Base-by-base conservation (phyloP, 2,113 vertebrate species). In the Numenius arquata region DNA sequence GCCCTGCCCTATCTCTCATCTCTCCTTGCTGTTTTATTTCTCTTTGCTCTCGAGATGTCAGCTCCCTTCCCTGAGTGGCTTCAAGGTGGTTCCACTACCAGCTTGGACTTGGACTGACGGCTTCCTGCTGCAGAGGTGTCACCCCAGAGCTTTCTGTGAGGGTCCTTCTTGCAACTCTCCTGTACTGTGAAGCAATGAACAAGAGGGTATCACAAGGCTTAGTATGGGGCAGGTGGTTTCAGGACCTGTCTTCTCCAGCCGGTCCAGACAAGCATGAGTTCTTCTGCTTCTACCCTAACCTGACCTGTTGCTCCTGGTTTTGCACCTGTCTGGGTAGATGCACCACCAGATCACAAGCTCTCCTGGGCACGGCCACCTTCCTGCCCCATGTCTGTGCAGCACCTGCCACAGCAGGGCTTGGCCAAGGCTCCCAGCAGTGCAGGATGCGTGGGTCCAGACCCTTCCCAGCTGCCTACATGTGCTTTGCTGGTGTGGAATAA, bases 1-100 rank as follows among this genome's bases (percentile, higher is more conserved):
- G 91, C 81, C 94, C 48, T 94, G 81, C 73, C 84, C 91, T 96
- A 94, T 96, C 96, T 96, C 95, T 91, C 93, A 95, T 96, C 95
- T 96, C 77, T 87, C 48, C 81, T 85, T 25, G 1, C 77, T 80
- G 14, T 80, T 96, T 88, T 65, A 53, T 70, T 95, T 87, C 83
- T 89, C 67, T 56, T 75, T 23, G 0, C 66, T 74, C 63, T 71
- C 2, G 1, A 84, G 85, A 26, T 90, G 83, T 48, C 90, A 92
- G 85, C 15, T 96, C 38, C 72, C 75, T 48, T 91, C 45, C 76
- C 45, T 20, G 56, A 58, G 68, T 11, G 15, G 32, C 55, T 88
- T 58, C 47, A 80, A 59, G 47, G 40, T 20, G 43, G 23, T n/a
- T 15, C 30, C 73, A 70, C 23, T 56, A n/a, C 4, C 50, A 52